Evolutionary conservation across 2,113 vertebrate species (phyloP).

Genomic region (Gasterosteus aculeatus): DNA sequence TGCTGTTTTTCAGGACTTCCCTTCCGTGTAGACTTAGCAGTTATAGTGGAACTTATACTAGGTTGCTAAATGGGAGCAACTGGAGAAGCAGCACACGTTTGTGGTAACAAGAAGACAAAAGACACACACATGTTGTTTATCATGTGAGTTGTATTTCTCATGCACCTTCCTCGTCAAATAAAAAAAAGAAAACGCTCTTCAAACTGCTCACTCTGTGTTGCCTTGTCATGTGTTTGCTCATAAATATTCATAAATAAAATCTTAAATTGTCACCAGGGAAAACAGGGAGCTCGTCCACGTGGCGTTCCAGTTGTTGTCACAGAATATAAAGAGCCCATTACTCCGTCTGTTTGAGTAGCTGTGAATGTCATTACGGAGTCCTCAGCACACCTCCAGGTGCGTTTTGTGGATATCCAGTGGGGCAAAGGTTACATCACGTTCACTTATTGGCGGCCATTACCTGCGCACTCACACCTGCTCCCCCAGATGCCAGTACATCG

Average conservation of each 20-base stretch:
- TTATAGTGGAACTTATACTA: too few species aligned
- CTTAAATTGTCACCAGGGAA: constrained; percentile 60
- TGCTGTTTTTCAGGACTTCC: background rate
- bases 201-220: constrained; percentile 27
- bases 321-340: constrained; percentile 69
- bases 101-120: background rate
- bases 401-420: constrained; percentile 41
- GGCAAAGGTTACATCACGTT: constrained; percentile 54
- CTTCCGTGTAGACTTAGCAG: background rate
- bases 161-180: background rate
- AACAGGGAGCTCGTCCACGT: constrained; percentile 38
- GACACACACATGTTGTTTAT: background rate
- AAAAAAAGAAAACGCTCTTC: constrained; percentile 8
- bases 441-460: constrained; percentile 57
- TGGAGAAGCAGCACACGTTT: background rate
- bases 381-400: constrained; percentile 36
- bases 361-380: constrained; percentile 62
- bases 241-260: constrained; percentile 73
- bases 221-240: constrained; percentile 38
- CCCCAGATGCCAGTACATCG: constrained; percentile 46
- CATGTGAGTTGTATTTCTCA: background rate
- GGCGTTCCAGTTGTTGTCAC: constrained; percentile 49
- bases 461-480: constrained; percentile 36
- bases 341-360: constrained; percentile 59
- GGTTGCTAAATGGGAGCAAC: background rate